Evolutionary conservation across 1,140 invertebrate species (phyloP).

Genomic region (Tetraneura akinire): DNA sequence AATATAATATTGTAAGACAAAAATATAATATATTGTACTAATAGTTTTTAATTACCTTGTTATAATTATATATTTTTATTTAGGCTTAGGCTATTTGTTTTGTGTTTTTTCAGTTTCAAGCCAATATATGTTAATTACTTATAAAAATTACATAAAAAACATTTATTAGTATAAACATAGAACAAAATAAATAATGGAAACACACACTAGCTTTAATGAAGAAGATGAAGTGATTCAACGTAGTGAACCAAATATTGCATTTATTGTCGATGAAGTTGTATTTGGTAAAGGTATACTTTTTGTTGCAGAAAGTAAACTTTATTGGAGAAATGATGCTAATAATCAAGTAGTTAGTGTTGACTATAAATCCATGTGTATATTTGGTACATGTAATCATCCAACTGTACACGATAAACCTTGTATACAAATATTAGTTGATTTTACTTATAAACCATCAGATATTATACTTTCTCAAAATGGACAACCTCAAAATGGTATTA

Average conservation of each 20-base stretch:
- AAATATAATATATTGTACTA: too few species aligned
- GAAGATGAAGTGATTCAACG: conserved; percentile 27
- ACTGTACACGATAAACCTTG: conserved; percentile 38
- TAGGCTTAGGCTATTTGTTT: conserved; percentile 37
- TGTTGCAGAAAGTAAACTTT: conserved; percentile 46
- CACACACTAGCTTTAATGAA: conserved; percentile 30
- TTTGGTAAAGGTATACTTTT: conserved; percentile 41
- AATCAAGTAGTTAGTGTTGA: conserved; percentile 41
- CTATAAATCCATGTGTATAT: conserved; percentile 42
- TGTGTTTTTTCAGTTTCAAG: conserved; percentile 47
- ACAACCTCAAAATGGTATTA: conserved; percentile 16
- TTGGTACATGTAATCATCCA: conserved; percentile 46
- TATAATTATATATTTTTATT: conserved; percentile 9
- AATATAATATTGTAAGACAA: not conserved
- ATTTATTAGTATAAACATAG: not conserved
- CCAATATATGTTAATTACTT: conserved; percentile 12
- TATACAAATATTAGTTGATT: conserved; percentile 36
- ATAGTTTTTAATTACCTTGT: not conserved
- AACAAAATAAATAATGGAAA: conserved; percentile 40
- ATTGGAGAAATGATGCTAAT: conserved; percentile 29
- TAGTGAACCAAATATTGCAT: conserved; percentile 6
- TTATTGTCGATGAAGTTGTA: conserved; percentile 22
- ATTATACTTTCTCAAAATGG: not conserved
- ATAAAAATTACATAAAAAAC: conserved; percentile 9
- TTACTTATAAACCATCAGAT: conserved; percentile 24